phyloP scores from a whole-genome alignment of 2,113 vertebrate genomes.

The Tetraodon nigroviridis region DNA sequence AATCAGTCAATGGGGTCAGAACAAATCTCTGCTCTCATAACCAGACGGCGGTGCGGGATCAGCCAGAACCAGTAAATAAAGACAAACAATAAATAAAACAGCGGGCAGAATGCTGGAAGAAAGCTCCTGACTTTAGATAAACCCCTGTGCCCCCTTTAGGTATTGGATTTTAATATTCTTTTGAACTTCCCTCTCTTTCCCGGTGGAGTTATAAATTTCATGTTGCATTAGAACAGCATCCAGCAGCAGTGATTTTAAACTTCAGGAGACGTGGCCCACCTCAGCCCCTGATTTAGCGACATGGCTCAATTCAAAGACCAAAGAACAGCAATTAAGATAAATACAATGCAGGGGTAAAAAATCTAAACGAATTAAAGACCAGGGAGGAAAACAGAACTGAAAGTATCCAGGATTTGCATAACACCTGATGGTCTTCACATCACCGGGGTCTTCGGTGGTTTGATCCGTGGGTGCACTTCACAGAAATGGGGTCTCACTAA shows the following conservation, averaged over 20 bases:
- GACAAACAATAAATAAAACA: slow-evolving; percentile 69
- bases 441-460: slow-evolving; percentile 46
- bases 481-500: slow-evolving; percentile 66
- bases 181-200: slow-evolving; percentile 65
- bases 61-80: slow-evolving; percentile 64
- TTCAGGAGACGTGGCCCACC: slow-evolving; percentile 32
- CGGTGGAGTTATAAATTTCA: slow-evolving; percentile 51
- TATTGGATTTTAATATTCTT: slow-evolving; percentile 72
- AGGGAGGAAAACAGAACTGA: not conserved
- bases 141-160: slow-evolving; percentile 61
- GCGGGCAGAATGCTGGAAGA: slow-evolving; percentile 61
- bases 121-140: slow-evolving; percentile 70
- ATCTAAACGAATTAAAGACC: slow-evolving; percentile 3
- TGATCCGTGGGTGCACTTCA: slow-evolving; percentile 60
- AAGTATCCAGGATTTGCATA: slow-evolving; percentile 49
- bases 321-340: slow-evolving; percentile 33
- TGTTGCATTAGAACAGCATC: slow-evolving; percentile 55
- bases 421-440: slow-evolving; percentile 42
- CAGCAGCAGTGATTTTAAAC: slow-evolving; percentile 48
- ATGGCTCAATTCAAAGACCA: slow-evolving; percentile 15
- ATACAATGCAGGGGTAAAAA: slow-evolving; percentile 7
- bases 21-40: slow-evolving; percentile 62
- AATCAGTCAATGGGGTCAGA: slow-evolving; percentile 65
- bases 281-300: slow-evolving; percentile 21
- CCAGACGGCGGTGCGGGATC: slow-evolving; percentile 54